A percentile compares a stretch with the other conserved stretches of the same genome.
Conservation (phyloP, 2,888 invertebrate species). For the Caenorhabditis panamensis region DNA sequence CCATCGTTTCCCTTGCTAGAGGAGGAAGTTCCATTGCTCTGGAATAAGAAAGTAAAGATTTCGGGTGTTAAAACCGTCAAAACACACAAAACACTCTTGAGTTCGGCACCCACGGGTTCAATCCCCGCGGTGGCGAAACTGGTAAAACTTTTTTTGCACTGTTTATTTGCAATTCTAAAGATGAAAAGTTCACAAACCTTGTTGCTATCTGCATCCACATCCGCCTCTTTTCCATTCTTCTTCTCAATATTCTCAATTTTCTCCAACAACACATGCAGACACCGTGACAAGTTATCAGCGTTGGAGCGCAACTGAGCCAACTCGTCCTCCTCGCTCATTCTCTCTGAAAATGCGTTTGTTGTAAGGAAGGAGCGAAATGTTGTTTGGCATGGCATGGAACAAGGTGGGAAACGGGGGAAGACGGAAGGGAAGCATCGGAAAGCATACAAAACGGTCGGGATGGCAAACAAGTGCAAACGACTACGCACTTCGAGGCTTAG, state of each 20-base stretch:
- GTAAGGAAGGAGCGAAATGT: conserved; percentile 10
- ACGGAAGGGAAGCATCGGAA: conserved; percentile 36
- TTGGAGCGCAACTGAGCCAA: conserved; percentile 75
- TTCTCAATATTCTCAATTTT: conserved; percentile 79
- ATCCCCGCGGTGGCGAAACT: too few relatives aligned
- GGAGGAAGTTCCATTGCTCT: conserved; percentile 34
- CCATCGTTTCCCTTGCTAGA: conserved; percentile 41
- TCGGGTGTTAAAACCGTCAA: too few relatives aligned
- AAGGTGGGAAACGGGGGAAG: conserved; percentile 26
- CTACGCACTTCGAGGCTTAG: conserved; percentile 61
- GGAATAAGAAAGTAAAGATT: too few relatives aligned
- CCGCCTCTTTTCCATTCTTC: conserved; percentile 47
- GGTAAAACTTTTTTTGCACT: too few relatives aligned
- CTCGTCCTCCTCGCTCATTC: conserved; percentile 62
- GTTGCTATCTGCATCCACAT: conserved; percentile 28
- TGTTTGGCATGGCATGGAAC: conserved; percentile 40
- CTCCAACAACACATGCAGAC: conserved; percentile 76
- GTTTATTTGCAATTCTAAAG: too few relatives aligned
- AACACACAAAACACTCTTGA: too few relatives aligned
- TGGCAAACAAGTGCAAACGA: conserved; percentile 52
- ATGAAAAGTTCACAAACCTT: conserved; percentile 15
- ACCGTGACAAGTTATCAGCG: conserved; percentile 78
- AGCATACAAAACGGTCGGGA: conserved; percentile 45
- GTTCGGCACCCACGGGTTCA: too few relatives aligned
- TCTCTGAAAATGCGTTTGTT: not conserved